Conservation (phyloP, 2,888 invertebrate species). For the Helleia helle region DNA sequence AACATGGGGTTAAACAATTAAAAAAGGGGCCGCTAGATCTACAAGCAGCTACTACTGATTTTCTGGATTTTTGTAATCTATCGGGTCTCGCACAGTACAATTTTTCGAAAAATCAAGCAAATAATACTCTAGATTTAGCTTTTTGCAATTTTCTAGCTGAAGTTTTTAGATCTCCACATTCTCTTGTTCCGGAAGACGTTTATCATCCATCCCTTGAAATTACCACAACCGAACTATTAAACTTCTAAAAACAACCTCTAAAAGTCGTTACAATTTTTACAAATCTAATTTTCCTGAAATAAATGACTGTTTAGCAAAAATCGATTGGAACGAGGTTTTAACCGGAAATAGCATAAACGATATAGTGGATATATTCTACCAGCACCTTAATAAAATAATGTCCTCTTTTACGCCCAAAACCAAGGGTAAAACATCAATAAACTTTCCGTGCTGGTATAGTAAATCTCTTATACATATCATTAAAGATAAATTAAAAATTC, state of each 20-base stretch:
- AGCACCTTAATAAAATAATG: not conserved
- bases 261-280: slow-evolving; percentile 6
- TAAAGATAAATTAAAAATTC: too few species aligned
- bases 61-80: not conserved
- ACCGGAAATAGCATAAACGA: not conserved
- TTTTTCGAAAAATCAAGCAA: not conserved
- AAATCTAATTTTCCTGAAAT: slow-evolving; percentile 7
- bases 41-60: not conserved
- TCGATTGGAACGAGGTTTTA: slow-evolving; percentile 3
- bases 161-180: not conserved
- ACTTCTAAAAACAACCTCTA: not conserved
- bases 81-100: not conserved
- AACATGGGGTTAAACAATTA: not conserved
- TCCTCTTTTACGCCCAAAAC: too few species aligned
- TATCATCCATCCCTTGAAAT: slow-evolving; percentile 12
- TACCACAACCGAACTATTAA: not conserved
- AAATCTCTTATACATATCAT: too few species aligned
- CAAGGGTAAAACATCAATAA: too few species aligned
- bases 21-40: not conserved
- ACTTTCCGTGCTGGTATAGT: too few species aligned
- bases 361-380: too few species aligned
- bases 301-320: slow-evolving; percentile 5
- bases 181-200: slow-evolving; percentile 1
- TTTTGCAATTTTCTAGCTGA: not conserved
- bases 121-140: not conserved